A percentile compares a stretch with the other conserved stretches of the same genome.
phyloP scores from a whole-genome alignment of 2,888 invertebrate species.

The Napeogenes inachia region DNA sequence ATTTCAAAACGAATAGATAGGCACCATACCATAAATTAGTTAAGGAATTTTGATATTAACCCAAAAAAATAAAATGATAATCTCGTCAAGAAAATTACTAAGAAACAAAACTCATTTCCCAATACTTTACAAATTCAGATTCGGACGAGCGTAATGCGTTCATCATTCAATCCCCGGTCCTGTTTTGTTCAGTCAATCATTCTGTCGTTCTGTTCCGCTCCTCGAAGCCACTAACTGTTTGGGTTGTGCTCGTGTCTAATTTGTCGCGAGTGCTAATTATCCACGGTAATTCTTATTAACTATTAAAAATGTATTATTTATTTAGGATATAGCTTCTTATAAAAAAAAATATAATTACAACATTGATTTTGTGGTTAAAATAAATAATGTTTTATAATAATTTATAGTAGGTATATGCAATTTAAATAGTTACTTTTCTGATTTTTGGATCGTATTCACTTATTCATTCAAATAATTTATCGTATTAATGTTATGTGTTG shows the following conservation, averaged over 20 bases:
- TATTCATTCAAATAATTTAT: too few species aligned
- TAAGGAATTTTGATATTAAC: too few species aligned
- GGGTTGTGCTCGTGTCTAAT: conserved; percentile 51
- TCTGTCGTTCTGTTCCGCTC: conserved; percentile 57
- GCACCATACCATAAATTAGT: too few species aligned
- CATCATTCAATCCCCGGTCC: conserved; percentile 31
- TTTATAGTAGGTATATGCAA: too few species aligned
- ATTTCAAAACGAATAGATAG: too few species aligned
- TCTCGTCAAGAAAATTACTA: background rate
- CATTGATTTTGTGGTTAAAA: too few species aligned
- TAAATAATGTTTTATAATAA: too few species aligned
- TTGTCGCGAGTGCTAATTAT: conserved; percentile 45
- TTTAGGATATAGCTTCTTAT: background rate
- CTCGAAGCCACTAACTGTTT: conserved; percentile 43
- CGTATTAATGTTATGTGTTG: too few species aligned
- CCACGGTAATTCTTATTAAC: conserved; percentile 38
- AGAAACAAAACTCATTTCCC: conserved; percentile 2
- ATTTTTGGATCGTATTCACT: too few species aligned
- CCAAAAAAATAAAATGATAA: background rate
- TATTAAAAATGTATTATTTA: conserved; percentile 16
- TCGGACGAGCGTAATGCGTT: conserved; percentile 11
- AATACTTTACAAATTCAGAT: background rate
- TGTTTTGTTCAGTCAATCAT: conserved; percentile 63
- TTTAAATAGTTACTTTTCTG: too few species aligned
- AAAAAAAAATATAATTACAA: too few species aligned